Evolutionary conservation across 2,113 vertebrate genomes (phyloP), one percentile per base, ranked within the genome.

Genomic region (Ageneiosus marmoratus): DNA sequence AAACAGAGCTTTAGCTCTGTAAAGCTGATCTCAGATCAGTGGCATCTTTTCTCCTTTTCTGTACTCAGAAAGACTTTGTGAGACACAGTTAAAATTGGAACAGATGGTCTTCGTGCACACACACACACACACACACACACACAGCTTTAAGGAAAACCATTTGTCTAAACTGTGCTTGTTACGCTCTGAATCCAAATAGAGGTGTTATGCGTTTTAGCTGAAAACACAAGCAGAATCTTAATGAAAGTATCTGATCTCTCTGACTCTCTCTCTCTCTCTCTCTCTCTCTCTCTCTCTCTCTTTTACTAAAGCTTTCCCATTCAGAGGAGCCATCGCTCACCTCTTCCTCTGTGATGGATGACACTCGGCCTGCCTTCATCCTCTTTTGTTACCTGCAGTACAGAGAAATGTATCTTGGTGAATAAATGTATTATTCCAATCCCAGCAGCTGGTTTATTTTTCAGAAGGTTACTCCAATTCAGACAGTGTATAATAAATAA

Each of bases 181-280:
- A 85, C 79, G 75, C 84, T 89, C 69, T 48, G 88, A 90, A 92
- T 89, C 86, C 82, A 90, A 91, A 92, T 87, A 84, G 91, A 88
- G 65, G 75, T 60, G 41, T 69, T 60, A 82, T 67, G 72, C n/a
- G 48, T 48, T 62, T 81, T 37, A 80, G 75, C 78, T 65, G 22
- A 65, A 53, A 53, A 51, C 72, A 34, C 75, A 32, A 44, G 72
- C 41, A 72, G 82, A 83, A 83, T 75, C 24, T 56, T 55, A 85
- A 81, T 67, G 72, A 79, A 79, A 55, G 7, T 32, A 37, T 69
- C 74, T 67, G 48, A 55, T 53, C 48, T 48, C 5, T 20, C 10
- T 44, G 37, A 2, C 10, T 73, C 73, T 51, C 13, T 51, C 22
- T 60, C 53, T 55, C 53, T 77, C 37, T 60, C 75, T n/a, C 32